Conservation (phyloP, 2,888 invertebrate species). For the Drosophila sordidula region DNA sequence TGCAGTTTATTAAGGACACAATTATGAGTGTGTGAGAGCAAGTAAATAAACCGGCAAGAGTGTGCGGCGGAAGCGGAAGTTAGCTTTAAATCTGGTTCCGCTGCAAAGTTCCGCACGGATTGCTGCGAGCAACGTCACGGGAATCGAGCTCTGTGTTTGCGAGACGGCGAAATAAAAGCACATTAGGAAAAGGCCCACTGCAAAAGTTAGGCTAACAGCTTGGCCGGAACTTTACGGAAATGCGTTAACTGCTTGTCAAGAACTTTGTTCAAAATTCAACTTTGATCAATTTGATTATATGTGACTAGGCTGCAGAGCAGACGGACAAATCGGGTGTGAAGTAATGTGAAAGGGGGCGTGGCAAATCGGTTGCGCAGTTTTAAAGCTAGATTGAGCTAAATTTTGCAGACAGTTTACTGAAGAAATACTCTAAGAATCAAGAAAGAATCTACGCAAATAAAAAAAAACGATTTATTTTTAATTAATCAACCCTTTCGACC, state of each 20-base stretch:
- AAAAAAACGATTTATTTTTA: too few species aligned
- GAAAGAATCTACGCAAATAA: too few species aligned
- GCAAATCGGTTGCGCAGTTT: too few species aligned
- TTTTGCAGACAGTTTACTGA: too few species aligned
- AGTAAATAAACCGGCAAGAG: conserved; percentile 13
- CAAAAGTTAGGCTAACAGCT: not conserved
- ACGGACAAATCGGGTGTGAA: too few species aligned
- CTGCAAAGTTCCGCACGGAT: conserved; percentile 12
- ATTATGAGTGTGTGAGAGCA: conserved; percentile 35
- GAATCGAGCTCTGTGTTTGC: not conserved
- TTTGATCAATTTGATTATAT: not conserved
- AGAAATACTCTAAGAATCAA: too few species aligned
- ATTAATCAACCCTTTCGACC: too few species aligned
- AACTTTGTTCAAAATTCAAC: not conserved
- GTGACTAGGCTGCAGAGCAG: not conserved
- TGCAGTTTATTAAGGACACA: conserved; percentile 61
- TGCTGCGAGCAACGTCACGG: not conserved
- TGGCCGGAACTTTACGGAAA: not conserved
- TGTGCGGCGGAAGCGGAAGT: conserved; percentile 16
- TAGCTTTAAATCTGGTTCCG: conserved; percentile 25
- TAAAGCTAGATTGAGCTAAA: too few species aligned
- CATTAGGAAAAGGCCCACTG: not conserved
- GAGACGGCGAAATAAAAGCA: not conserved
- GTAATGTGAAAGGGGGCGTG: too few species aligned
- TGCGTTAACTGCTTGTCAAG: too few species aligned